Conservation (phyloP, 1,140 invertebrate species). For the Agrypnia vestita region DNA sequence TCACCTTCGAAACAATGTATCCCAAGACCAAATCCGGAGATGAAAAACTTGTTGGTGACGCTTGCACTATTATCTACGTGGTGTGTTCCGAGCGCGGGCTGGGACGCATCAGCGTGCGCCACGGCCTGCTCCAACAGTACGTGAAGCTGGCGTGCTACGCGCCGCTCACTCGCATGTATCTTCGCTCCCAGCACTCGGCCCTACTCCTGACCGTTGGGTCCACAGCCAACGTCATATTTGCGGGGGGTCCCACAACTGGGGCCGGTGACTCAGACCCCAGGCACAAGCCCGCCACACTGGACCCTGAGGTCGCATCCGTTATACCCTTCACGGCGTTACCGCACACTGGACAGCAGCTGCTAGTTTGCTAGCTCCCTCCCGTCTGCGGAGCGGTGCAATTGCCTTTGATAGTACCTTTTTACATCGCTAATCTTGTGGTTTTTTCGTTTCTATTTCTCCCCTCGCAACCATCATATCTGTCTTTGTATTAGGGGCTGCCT, state of each 20-base stretch:
- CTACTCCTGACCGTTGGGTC: conserved; percentile 54
- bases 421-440: no score
- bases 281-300: neutral
- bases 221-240: conserved; percentile 52
- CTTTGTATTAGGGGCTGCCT: no score
- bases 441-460: no score
- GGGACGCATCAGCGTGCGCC: conserved; percentile 37
- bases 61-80: conserved; percentile 51
- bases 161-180: conserved; percentile 48
- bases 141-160: conserved; percentile 51
- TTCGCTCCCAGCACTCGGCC: neutral
- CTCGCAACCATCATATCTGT: no score
- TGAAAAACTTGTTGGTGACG: conserved; percentile 26
- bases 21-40: neutral
- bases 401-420: no score
- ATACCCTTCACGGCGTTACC: neutral
- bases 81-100: conserved; percentile 45
- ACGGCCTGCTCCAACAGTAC: conserved; percentile 26
- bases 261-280: conserved; percentile 19
- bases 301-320: conserved; percentile 41
- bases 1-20: conserved; percentile 43
- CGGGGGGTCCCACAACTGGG: conserved; percentile 51
- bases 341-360: conserved; percentile 23
- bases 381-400: no score
- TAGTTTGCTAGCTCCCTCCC: no score